phyloP scores from a whole-genome alignment of 2,888 invertebrate genomes.

The Pseudeuparius sepicola region DNA sequence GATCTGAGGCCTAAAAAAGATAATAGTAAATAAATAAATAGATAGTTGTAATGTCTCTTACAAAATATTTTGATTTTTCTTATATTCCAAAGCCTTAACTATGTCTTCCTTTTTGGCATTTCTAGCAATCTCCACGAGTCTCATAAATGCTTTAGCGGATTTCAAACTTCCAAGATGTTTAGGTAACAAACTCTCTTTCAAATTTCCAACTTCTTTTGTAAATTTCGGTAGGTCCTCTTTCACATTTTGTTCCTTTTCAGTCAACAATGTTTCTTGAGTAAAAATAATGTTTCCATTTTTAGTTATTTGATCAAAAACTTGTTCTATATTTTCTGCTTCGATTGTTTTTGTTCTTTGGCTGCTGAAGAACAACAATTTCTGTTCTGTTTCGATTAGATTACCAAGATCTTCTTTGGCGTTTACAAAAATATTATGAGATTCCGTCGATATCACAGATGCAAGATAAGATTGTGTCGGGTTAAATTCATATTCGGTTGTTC shows the following conservation, averaged over 20 bases:
- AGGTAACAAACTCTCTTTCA: slow-evolving; percentile 43
- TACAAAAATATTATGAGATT: slow-evolving; percentile 42
- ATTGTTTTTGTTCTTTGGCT: slow-evolving; percentile 25
- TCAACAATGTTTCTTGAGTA: slow-evolving; percentile 30
- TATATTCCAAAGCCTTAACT: slow-evolving; percentile 45
- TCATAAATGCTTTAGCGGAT: slow-evolving; percentile 54
- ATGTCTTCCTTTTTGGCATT: slow-evolving; percentile 50
- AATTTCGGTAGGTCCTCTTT: slow-evolving; percentile 18
- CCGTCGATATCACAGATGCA: slow-evolving; percentile 34
- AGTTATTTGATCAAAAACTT: slow-evolving; percentile 28
- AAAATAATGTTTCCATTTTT: slow-evolving; percentile 22
- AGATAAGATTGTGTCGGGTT: slow-evolving; percentile 32
- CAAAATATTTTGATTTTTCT: slow-evolving; percentile 47
- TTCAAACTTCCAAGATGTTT: slow-evolving; percentile 51
- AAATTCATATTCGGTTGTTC: slow-evolving; percentile 35
- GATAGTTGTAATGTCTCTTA: too few relatives aligned
- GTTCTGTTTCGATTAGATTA: slow-evolving; percentile 38
- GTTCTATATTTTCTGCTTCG: slow-evolving; percentile 17
- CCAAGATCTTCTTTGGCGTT: slow-evolving; percentile 43
- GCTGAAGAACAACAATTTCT: too few relatives aligned
- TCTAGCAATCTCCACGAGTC: slow-evolving; percentile 52
- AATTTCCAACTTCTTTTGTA: slow-evolving; percentile 34
- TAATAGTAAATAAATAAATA: too few relatives aligned
- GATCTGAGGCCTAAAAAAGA: slow-evolving; percentile 48
- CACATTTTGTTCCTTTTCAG: slow-evolving; percentile 25